Evolutionary conservation across 1,140 invertebrate genomes (phyloP).

Genomic region (Helicoverpa armigera): DNA sequence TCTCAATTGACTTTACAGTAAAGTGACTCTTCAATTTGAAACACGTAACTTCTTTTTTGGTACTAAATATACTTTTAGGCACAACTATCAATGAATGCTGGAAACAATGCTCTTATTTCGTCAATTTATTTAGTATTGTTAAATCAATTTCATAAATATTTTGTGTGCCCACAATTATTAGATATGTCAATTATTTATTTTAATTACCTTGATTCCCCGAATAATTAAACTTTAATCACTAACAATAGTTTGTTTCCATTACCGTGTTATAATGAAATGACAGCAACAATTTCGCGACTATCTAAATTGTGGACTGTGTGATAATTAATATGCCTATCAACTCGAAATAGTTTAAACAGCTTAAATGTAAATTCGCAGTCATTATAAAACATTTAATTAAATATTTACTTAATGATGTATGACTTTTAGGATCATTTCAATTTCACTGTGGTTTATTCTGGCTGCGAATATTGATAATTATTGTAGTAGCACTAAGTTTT

Average conservation of each 20-base stretch:
- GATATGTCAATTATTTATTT: not conserved
- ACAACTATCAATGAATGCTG: no score
- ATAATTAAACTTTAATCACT: constrained; percentile 14
- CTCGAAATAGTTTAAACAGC: not conserved
- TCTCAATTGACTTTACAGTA: no score
- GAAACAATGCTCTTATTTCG: no score
- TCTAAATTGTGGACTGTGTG: not conserved
- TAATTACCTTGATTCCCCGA: not conserved
- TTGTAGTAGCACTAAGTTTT: not conserved
- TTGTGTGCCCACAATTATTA: not conserved
- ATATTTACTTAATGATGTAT: no score
- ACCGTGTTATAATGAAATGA: not conserved
- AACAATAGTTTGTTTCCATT: constrained; percentile 4
- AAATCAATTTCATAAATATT: not conserved
- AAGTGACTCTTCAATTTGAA: no score
- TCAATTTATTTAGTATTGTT: not conserved
- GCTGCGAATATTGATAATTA: not conserved
- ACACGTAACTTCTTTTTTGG: no score
- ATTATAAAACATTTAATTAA: not conserved
- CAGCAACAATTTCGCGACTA: constrained; percentile 14
- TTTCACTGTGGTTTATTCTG: not conserved
- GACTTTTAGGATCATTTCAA: no score
- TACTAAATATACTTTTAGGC: no score
- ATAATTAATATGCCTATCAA: constrained; percentile 4
- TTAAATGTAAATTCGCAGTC: not conserved